Evolutionary conservation across 2,113 vertebrate species (phyloP), one percentile per base, ranked within the genome.

Genomic region (Grus americana): DNA sequence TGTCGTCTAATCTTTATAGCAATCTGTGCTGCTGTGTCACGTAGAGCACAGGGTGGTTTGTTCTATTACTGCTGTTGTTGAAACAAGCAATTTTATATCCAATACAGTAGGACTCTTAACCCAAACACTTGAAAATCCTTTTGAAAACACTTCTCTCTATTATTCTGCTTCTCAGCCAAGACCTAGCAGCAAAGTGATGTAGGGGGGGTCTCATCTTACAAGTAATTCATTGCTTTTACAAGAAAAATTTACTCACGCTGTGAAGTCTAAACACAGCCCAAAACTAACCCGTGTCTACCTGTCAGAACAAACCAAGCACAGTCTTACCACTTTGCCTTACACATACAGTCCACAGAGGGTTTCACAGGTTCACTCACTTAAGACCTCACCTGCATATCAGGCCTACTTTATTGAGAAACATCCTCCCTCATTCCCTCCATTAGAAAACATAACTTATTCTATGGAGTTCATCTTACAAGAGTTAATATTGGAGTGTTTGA

Each of bases 51-150:
- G 62, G 54, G 23, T 70, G 79, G 79, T 73, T 92, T 95, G 89
- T 74, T 82, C 71, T 76, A 27, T 90, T 88, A 89, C 78, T 72
- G 62, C 80, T 94, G 73, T 30, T 93, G 89, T 85, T 92, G 74
- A 95, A 97, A 96, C 70, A 95, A 93, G 70, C 38, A 44, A 90
- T 92, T 95, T 95, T 70, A 62, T 89, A 91, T 58, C 83, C 89
- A 85, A 16, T 89, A 49, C 38, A 90, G 62, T 6, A 94, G 67
- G 84, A 86, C 86, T 92, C 89, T 95, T 84, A 94, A 96, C 89
- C 83, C 75, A 94, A 94, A 95, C 92, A 95, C 94, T 92, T 86
- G 81, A 91, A 92, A 95, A 86, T 32, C 54, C 71, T 95, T 95
- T 74, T 66, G 55, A 95, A 95, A 95, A 92, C 92, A 92, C 91